Base-by-base conservation (phyloP, 2,888 invertebrate species). In the Nymphalis urticae region DNA sequence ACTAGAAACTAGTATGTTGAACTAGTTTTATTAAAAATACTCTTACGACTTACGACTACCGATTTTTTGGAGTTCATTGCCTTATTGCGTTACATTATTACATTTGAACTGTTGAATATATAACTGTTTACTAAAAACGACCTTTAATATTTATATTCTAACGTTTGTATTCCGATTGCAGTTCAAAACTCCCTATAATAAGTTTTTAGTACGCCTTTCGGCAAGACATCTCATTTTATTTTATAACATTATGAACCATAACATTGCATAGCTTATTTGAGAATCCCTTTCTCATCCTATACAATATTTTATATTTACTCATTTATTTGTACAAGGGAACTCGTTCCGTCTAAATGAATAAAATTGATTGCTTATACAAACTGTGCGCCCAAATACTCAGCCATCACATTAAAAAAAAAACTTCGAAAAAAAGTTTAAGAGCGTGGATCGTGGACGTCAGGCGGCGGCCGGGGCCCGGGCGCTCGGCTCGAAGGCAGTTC, bases 301-400 rank as follows among this genome's bases (percentile, higher is more conserved):
- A 83, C 79, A 83, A 84, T 80, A 82, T 84, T 82, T 83, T 81
- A 84, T 81, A 81, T 87, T 85, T 79, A 85, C 82, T 89, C 85
- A 88, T 90, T 89, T 89, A 89, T 91, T 91, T 90, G 82, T 89
- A 86, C 81, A 84, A 83, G 82, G 80, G 82, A 88, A 87, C 87
- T 84, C 85, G 90, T 83, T 87, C 81, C 86, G 85, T 89, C 90
- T 90, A 90, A 92, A 92, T 91, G 90, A 92, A 92, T 91, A 90
- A 92, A 92, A 92, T 92, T 92, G 92, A 92, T 92, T 92, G 91
- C 91, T 90, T 91, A 91, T 90, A 92, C 91, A 92, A 91, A 91
- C 91, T 87, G 90, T 88, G 89, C 88, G 87, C 91, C 90, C 92
- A 91, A 92, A 92, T 91, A 90, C 90, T 89, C 89, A 82, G 80